These are phyloP conservation scores for Enteromius fasciolatus DNA, from an alignment of 2,797 vertebrate genomes.

Conservation along the genomic window DNA sequence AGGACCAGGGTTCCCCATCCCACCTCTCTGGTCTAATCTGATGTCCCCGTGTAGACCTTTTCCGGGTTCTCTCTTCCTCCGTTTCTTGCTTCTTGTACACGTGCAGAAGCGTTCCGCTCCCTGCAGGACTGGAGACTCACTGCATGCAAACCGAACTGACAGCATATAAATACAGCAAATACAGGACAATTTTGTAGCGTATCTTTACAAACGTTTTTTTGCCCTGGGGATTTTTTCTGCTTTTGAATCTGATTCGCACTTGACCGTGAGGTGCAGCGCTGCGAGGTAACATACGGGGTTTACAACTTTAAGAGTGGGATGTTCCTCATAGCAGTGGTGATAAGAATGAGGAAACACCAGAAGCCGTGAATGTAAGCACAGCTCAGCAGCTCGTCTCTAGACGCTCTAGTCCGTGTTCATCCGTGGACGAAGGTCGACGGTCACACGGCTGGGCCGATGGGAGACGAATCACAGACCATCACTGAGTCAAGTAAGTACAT, in stretches of 20 bases:
- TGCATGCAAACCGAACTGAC: not conserved
- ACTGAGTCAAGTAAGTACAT: not conserved
- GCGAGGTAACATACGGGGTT: not conserved
- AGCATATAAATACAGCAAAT: no score
- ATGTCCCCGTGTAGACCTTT: no score
- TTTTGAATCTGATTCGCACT: not conserved
- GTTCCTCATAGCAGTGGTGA: conserved; percentile 30
- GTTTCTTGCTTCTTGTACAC: not conserved
- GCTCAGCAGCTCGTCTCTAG: not conserved
- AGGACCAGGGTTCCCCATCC: no score
- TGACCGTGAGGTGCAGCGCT: not conserved
- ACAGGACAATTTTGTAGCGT: not conserved
- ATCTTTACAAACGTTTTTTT: not conserved
- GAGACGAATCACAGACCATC: not conserved
- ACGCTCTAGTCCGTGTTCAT: not conserved
- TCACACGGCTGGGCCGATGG: conserved; percentile 34
- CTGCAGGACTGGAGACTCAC: not conserved
- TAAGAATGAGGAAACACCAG: conserved; percentile 65
- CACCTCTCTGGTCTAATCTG: not conserved
- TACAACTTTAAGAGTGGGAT: conserved; percentile 56
- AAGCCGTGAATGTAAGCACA: conserved; percentile 10
- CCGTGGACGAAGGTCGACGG: not conserved
- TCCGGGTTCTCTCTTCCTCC: not conserved
- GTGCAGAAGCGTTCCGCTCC: not conserved
- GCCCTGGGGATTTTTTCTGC: not conserved